Percentiles rank a stretch among this genome's conserved stretches.
phyloP scores from a whole-genome alignment of 2,888 invertebrate species.

The Busseola fusca region DNA sequence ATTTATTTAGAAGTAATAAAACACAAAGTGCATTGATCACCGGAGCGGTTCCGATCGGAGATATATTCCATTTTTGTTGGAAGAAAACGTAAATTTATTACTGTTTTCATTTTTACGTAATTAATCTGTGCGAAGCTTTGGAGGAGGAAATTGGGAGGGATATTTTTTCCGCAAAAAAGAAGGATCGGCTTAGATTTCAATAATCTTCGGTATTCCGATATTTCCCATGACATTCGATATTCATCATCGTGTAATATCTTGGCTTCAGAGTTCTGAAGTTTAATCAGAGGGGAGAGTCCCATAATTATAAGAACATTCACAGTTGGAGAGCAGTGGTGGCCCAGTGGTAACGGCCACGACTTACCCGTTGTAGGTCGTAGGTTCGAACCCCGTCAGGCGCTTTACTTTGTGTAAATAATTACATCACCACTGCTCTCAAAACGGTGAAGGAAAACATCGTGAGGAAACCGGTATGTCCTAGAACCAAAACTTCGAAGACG shows the following conservation, averaged over 20 bases:
- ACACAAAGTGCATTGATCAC: constrained; percentile 41
- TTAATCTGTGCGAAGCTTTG: constrained; percentile 32
- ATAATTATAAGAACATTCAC: too few species aligned
- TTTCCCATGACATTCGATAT: constrained; percentile 23
- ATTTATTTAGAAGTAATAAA: constrained; percentile 46
- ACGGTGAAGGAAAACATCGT: too few species aligned
- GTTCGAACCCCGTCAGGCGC: too few species aligned
- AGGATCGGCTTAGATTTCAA: constrained; percentile 29
- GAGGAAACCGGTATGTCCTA: too few species aligned
- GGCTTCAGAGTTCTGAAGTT: not conserved
- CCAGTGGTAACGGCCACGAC: too few species aligned
- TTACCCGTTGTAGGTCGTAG: too few species aligned
- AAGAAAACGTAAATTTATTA: constrained; percentile 40
- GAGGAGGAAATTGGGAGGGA: not conserved
- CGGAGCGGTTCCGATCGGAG: constrained; percentile 14
- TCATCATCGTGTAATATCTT: not conserved
- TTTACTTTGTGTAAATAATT: too few species aligned
- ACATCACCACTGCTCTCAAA: too few species aligned
- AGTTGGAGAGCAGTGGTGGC: too few species aligned
- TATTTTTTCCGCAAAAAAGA: constrained; percentile 15
- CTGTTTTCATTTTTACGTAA: constrained; percentile 46
- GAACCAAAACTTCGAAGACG: too few species aligned
- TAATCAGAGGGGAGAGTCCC: not conserved
- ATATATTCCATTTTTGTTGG: constrained; percentile 37
- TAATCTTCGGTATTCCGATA: constrained; percentile 21